A percentile compares a stretch with the other conserved stretches of the same genome.
phyloP scores from a whole-genome alignment of 2,888 invertebrate species.

The Lochmaea capreae region DNA sequence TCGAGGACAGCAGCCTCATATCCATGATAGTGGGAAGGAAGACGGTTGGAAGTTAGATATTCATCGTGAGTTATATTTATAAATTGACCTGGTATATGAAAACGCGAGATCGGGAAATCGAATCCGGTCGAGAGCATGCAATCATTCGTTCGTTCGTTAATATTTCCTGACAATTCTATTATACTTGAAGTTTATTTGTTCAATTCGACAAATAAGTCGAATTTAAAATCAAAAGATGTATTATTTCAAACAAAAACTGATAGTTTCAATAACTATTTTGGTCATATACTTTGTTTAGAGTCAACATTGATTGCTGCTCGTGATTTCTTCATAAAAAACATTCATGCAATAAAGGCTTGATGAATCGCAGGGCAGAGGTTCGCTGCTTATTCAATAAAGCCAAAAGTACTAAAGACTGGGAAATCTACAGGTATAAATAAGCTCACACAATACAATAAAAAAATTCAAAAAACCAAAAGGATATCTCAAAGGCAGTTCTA shows the following conservation, averaged over 20 bases:
- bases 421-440: too few relatives aligned
- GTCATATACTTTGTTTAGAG: too few relatives aligned
- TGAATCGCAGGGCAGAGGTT: too few relatives aligned
- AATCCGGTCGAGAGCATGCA: not conserved
- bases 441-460: too few relatives aligned
- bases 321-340: too few relatives aligned
- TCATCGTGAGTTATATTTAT: slow-evolving; percentile 77
- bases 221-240: not conserved
- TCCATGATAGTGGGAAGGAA: slow-evolving; percentile 80
- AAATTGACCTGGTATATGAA: not conserved
- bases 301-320: too few relatives aligned
- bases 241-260: not conserved
- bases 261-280: too few relatives aligned
- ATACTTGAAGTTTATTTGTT: not conserved
- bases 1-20: slow-evolving; percentile 80
- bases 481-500: too few relatives aligned
- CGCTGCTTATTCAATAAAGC: too few relatives aligned
- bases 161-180: not conserved
- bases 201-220: not conserved
- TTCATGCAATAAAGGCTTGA: too few relatives aligned
- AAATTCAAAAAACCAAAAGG: too few relatives aligned
- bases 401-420: too few relatives aligned
- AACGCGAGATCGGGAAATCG: not conserved
- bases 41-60: slow-evolving; percentile 86
- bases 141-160: not conserved